Conservation (phyloP, 2,888 invertebrate genomes). For the Watsonalla binaria region DNA sequence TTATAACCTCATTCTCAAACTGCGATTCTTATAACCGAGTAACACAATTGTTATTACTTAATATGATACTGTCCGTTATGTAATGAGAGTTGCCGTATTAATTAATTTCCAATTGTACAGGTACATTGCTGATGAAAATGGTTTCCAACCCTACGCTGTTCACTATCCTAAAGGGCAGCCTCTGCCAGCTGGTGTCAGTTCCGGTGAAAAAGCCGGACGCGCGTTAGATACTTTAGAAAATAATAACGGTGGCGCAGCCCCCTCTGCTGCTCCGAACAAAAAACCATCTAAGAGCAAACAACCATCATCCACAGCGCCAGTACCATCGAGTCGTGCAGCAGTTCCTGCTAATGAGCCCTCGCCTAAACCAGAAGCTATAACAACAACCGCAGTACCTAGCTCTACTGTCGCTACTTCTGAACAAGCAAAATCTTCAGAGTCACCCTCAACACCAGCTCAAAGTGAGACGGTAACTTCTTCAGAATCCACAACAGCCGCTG, state of each 20-base stretch:
- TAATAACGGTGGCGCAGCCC: conserved; percentile 27
- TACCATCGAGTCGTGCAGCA: neutral
- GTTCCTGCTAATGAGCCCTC: neutral
- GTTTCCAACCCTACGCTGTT: conserved; percentile 82
- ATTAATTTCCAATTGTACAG: conserved; percentile 32
- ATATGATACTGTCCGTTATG: too few relatives aligned
- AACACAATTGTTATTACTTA: too few relatives aligned
- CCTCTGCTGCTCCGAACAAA: conserved; percentile 13
- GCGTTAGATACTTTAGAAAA: conserved; percentile 33
- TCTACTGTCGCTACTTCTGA: neutral
- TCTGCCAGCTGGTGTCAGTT: conserved; percentile 15
- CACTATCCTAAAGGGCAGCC: conserved; percentile 75
- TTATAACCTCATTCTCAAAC: too few relatives aligned
- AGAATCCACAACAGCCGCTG: neutral
- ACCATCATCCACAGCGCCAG: neutral
- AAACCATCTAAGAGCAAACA: too few relatives aligned
- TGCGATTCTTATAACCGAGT: too few relatives aligned
- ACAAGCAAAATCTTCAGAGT: neutral
- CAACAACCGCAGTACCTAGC: neutral
- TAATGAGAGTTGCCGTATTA: neutral
- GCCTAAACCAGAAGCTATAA: neutral
- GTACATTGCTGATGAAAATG: conserved; percentile 86
- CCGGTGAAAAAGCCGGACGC: conserved; percentile 39
- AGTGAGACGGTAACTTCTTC: neutral
- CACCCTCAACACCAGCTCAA: neutral